These are phyloP conservation scores for Drosophila neutralis DNA, from an alignment of 2,888 invertebrate species.

Conservation along the genomic window DNA sequence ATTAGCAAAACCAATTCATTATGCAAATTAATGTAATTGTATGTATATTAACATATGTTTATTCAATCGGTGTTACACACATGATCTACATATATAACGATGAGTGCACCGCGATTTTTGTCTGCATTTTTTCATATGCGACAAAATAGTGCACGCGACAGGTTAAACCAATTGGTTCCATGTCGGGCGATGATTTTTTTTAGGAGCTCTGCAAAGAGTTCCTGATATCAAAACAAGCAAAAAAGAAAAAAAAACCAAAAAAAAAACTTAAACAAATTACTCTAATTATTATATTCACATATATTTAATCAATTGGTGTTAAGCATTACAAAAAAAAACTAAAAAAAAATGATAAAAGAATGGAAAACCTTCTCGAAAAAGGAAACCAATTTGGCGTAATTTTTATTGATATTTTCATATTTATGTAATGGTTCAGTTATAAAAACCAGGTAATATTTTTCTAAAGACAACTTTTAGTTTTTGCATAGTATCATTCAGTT, in stretches of 20 bases:
- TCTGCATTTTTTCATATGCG: background rate
- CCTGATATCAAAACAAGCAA: background rate
- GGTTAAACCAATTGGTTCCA: background rate
- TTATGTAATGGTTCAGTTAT: constrained; percentile 2
- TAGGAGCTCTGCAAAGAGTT: background rate
- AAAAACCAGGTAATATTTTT: background rate
- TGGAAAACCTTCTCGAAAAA: constrained; percentile 41
- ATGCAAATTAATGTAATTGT: constrained; percentile 36
- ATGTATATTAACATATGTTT: constrained; percentile 29
- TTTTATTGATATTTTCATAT: constrained; percentile 38
- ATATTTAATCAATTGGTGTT: constrained; percentile 65
- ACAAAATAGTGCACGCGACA: background rate
- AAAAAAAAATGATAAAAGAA: constrained; percentile 55
- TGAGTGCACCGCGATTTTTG: background rate
- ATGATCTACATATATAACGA: background rate
- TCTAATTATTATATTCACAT: constrained; percentile 30
- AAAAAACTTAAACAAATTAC: constrained; percentile 28
- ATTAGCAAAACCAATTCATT: constrained; percentile 23
- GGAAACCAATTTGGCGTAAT: constrained; percentile 27
- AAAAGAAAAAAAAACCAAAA: background rate
- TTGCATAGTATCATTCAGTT: constrained; percentile 4
- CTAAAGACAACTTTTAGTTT: no score
- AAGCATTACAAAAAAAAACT: constrained; percentile 49
- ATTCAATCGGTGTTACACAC: constrained; percentile 59
- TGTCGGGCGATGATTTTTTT: background rate